Conservation (phyloP, 2,888 invertebrate genomes). For the Sepiola atlantica region DNA sequence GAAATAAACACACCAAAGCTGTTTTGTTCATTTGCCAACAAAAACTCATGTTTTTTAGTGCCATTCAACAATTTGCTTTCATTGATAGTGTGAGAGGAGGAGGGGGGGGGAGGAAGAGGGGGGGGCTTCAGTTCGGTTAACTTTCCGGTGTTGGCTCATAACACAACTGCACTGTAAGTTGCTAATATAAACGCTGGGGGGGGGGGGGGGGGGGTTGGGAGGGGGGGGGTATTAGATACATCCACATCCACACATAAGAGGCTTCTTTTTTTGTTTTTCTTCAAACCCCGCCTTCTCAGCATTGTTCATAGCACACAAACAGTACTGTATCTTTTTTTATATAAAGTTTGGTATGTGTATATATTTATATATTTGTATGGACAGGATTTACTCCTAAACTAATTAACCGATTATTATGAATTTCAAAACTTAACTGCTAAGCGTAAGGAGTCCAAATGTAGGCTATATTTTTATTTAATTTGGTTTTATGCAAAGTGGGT, state of each 20-base stretch:
- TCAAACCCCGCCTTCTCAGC: neutral
- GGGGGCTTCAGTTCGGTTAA: neutral
- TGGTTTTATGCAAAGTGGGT: neutral
- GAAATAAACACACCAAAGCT: neutral
- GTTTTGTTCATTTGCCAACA: neutral
- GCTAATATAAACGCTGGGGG: neutral
- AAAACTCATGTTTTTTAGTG: neutral
- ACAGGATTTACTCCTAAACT: neutral
- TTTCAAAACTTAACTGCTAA: too few relatives aligned
- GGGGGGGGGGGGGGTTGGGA: too few relatives aligned
- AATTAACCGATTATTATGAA: too few relatives aligned
- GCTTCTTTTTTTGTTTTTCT: neutral
- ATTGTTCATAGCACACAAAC: neutral
- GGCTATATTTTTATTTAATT: neutral
- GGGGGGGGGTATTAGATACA: too few relatives aligned
- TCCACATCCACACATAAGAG: too few relatives aligned
- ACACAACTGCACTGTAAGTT: neutral
- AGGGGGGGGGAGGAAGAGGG: too few relatives aligned
- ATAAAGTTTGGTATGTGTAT: too few relatives aligned
- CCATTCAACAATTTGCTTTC: neutral
- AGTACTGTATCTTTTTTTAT: too few relatives aligned
- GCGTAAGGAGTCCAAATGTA: too few relatives aligned
- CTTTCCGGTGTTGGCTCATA: neutral
- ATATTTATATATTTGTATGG: neutral
- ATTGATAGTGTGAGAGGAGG: neutral